phyloP scores from a whole-genome alignment of 1,140 invertebrate genomes.

The Drosophila sp. region DNA sequence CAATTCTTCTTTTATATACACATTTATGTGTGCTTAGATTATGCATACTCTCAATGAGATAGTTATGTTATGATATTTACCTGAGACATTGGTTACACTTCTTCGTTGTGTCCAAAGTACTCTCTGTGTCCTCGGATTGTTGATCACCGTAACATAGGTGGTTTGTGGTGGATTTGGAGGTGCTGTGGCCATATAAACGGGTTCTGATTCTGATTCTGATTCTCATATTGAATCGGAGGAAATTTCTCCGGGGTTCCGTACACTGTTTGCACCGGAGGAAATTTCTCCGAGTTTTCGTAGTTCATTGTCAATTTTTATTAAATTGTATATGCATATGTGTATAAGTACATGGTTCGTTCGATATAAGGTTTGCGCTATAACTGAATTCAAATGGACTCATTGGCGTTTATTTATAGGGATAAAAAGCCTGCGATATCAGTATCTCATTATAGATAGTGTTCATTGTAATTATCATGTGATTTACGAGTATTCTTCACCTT shows the following conservation, averaged over 20 bases:
- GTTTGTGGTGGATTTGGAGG: conserved; percentile 4
- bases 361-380: conserved; percentile 13
- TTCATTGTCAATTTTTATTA: conserved; percentile 19
- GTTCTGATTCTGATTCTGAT: neutral
- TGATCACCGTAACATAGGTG: conserved; percentile 18
- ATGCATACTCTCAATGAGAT: neutral
- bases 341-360: conserved; percentile 14
- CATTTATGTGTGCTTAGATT: neutral
- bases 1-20: neutral
- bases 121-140: neutral
- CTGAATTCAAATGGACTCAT: conserved; percentile 13
- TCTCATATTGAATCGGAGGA: neutral
- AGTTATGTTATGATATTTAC: neutral
- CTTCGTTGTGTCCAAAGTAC: neutral
- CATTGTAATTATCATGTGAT: conserved; percentile 32
- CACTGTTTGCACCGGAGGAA: neutral
- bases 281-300: neutral
- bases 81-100: neutral
- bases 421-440: conserved; percentile 24
- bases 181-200: neutral
- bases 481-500: neutral
- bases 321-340: neutral
- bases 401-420: conserved; percentile 15
- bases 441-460: conserved; percentile 44
- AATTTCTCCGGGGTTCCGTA: neutral